Percentiles rank a stretch among this genome's conserved stretches.
Conservation (phyloP, 2,888 invertebrate species). For the Philereme transversata region DNA sequence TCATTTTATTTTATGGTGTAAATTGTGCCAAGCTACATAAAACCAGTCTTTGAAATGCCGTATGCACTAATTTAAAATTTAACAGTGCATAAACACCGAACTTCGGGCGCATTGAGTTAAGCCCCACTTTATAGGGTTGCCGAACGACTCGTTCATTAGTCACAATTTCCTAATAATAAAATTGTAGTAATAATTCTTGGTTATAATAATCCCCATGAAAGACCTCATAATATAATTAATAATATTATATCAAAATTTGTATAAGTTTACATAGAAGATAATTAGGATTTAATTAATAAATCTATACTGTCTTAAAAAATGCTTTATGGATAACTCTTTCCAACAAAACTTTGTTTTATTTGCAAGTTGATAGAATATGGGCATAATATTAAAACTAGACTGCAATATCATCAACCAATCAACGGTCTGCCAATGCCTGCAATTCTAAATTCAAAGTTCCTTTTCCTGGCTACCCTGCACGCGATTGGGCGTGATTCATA, state of each 20-base stretch:
- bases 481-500: constrained; percentile 55
- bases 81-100: constrained; percentile 35
- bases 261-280: too few relatives aligned
- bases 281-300: too few relatives aligned
- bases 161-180: too few relatives aligned
- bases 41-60: constrained; percentile 34
- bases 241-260: too few relatives aligned
- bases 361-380: too few relatives aligned
- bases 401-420: neutral
- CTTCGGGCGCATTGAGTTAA: constrained; percentile 26
- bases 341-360: too few relatives aligned
- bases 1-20: constrained; percentile 5
- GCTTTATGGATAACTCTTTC: too few relatives aligned
- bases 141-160: neutral
- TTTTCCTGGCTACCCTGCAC: constrained; percentile 30
- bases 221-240: too few relatives aligned
- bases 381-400: too few relatives aligned
- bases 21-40: constrained; percentile 11
- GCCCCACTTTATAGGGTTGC: constrained; percentile 23
- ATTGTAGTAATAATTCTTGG: too few relatives aligned
- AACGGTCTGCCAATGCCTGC: neutral
- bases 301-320: too few relatives aligned
- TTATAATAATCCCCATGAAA: too few relatives aligned
- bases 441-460: constrained; percentile 14
- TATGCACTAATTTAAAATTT: constrained; percentile 38